phyloP scores from a whole-genome alignment of 2,888 invertebrate species.

The Alitta virens region DNA sequence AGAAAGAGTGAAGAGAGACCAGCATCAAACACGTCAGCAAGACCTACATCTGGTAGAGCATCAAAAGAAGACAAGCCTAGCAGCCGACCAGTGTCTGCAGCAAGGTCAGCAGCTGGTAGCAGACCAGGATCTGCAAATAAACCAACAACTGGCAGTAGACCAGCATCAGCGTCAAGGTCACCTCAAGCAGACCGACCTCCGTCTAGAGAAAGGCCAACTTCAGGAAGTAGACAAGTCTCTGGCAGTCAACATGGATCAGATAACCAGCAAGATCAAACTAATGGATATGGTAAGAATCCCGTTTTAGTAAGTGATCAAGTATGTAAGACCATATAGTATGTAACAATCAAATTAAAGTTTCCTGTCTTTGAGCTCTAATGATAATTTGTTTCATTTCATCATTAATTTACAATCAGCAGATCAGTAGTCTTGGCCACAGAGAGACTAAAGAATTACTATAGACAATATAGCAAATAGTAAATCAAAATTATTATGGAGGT shows the following conservation, averaged over 20 bases:
- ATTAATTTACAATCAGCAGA: no score
- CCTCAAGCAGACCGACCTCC: conserved; percentile 13
- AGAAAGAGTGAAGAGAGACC: background rate
- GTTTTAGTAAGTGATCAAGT: no score
- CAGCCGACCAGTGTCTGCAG: background rate
- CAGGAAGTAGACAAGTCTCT: conserved; percentile 16
- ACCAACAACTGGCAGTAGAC: conserved; percentile 27
- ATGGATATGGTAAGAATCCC: no score
- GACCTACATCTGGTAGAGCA: conserved; percentile 4
- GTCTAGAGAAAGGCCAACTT: conserved; percentile 14
- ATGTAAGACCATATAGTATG: no score
- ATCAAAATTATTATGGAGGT: no score
- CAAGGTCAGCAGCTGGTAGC: background rate
- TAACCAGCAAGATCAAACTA: background rate
- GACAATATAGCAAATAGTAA: no score
- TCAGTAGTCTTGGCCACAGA: no score
- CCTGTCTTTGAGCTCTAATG: no score
- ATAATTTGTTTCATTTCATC: no score
- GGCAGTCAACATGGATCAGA: conserved; percentile 17
- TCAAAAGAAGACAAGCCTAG: background rate
- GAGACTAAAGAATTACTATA: no score
- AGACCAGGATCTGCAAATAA: conserved; percentile 3
- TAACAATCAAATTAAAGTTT: no score
- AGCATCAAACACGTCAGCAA: background rate
- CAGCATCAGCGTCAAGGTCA: conserved; percentile 22